Base-by-base conservation (phyloP, 2,888 invertebrate species). In the Drymonia ruficornis region DNA sequence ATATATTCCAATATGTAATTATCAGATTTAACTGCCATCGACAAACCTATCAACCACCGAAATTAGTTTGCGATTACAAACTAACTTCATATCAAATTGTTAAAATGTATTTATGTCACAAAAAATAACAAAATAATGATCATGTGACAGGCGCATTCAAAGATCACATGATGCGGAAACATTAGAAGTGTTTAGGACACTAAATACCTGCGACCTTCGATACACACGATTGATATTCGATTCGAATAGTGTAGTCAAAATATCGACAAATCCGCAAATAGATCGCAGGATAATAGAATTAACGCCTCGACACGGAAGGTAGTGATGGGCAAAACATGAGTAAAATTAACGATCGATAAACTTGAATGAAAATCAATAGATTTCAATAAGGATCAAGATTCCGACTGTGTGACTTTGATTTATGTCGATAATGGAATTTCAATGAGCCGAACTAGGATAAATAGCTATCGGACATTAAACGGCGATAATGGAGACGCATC, bases 351-450 rank as follows among this genome's bases (percentile, higher is more conserved):
- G 45, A 55, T 36, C 19, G 34, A 40, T 57, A 69, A 54, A 52
- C 52, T 43, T 42, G 28, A 49, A 53, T 52, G 59, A 48, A 57
- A 67, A 56, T 49, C n/a, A 63, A 67, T 45, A 11, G 36, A 50
- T 42, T n/a, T 29, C 42, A 44, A 56, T 63, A 49, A 36, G 31
- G 45, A 52, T 46, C 53, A 53, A 40, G 40, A 63, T 54, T 34
- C 45, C 46, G 56, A 52, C 19, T 46, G 59, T 57, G 67, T 67
- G 65, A 65, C 61, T 55, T 31, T 52, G 18, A 45, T 28, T 7
- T 28, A 28, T 45, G 15, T 28, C 28, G 45, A 28, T 28, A 45
- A 15, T 45, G 45, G 15, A 45, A 28, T 45, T 19, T 45, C 8
- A 45, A 45, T 45, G 18, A 28, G 28, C 19, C 43, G 43, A 43